Evolutionary conservation across 1,140 invertebrate species (phyloP).

Genomic region (Drosophila dunni): DNA sequence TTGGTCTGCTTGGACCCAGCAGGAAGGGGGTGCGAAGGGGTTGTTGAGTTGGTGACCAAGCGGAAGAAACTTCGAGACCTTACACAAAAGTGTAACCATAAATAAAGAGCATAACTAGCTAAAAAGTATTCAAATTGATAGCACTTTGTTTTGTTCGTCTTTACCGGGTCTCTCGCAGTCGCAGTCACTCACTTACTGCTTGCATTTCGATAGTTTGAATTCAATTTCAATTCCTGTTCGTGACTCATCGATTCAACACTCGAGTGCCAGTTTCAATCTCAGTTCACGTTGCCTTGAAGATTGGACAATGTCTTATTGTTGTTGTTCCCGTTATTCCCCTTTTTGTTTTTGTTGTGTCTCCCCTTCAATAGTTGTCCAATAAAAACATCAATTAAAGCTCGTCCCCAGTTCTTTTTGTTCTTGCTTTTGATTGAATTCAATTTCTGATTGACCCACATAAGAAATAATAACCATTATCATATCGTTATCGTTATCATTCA

Average conservation of each 20-base stretch:
- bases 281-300: not conserved
- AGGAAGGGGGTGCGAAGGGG: too few relatives aligned
- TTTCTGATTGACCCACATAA: slow-evolving; percentile 35
- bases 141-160: too few relatives aligned
- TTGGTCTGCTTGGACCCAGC: too few relatives aligned
- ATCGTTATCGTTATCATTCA: slow-evolving; percentile 3
- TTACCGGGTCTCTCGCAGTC: too few relatives aligned
- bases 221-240: slow-evolving; percentile 67
- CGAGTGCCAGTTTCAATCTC: slow-evolving; percentile 25
- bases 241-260: slow-evolving; percentile 60
- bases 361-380: not conserved
- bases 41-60: too few relatives aligned
- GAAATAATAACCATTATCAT: slow-evolving; percentile 16
- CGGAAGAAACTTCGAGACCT: too few relatives aligned
- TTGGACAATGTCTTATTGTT: not conserved
- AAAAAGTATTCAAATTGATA: too few relatives aligned
- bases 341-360: not conserved
- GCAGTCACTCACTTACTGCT: too few relatives aligned
- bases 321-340: not conserved
- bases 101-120: too few relatives aligned
- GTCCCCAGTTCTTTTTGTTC: not conserved
- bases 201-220: slow-evolving; percentile 7
- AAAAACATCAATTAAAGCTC: slow-evolving; percentile 17
- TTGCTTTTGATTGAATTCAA: slow-evolving; percentile 64
- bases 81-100: too few relatives aligned